Base-by-base conservation (phyloP, 1,140 invertebrate species). In the Nymphalis io region DNA sequence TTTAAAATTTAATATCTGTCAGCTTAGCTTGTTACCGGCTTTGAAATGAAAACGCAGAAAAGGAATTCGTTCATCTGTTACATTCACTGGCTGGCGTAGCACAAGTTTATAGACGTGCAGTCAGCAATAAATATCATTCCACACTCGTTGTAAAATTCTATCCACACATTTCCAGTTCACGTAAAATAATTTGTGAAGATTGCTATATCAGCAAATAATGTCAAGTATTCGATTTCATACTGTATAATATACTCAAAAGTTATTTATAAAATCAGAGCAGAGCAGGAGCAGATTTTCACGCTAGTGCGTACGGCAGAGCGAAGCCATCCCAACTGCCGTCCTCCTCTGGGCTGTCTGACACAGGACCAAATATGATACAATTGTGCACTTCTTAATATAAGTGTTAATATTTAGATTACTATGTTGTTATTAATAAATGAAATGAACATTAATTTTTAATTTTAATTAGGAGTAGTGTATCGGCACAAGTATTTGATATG, bases 111-210 rank as follows among this genome's bases (percentile, higher is more conserved):
- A 64, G 48, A 64, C 62, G 51, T 23, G 51, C 38, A 64, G 51
- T 57, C 62, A 57, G 62, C 62, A 64, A 57, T 64, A 64, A 64
- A 64, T 64, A 64, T 46, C 18, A 57, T 51, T 51, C 62, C 62
- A 64, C 62, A 38, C 18, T 57, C 38, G 33, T 38, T 64, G 38
- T 64, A 55, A 64, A 55, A 64, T 53, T 55, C 51, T 27, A 51
- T 55, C 13, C 51, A 3, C 20, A 55, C 27, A 55, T 55, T 55
- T 23, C 15, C 51, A 27, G 23, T 27, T 55, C 15, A 55, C 51
- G 46, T 51, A 21, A 51, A 51, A 55, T 55, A 10, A n/a, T 27
- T 55, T 27, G 1, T n/a, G 12, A 27, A 21, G 21, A 55, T 23
- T 55, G n/a, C 16, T 23, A 27, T 55, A 27, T 55, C 51, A 55